Percentiles rank a stretch among this genome's conserved stretches.
Conservation (phyloP, 2,888 invertebrate genomes). For the Meghimatium bilineatum region DNA sequence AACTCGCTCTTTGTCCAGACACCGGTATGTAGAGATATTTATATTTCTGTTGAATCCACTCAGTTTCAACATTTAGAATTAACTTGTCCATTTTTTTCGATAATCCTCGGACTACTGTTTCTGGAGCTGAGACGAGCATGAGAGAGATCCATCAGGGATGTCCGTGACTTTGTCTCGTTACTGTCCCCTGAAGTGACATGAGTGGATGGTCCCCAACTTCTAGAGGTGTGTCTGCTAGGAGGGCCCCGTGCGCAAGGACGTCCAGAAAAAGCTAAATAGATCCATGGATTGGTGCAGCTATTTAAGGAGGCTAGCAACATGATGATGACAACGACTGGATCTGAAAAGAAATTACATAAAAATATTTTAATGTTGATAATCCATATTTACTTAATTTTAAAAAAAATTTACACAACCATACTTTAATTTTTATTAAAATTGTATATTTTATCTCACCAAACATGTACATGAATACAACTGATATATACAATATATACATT, state of each 20-base stretch:
- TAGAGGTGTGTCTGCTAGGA: constrained; percentile 45
- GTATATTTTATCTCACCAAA: no score
- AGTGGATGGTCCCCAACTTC: constrained; percentile 55
- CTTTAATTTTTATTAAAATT: no score
- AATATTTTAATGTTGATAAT: neutral
- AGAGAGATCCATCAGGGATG: constrained; percentile 28
- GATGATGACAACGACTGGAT: constrained; percentile 63
- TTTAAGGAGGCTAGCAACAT: constrained; percentile 80
- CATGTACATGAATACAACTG: no score
- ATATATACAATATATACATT: no score
- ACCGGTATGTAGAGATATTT: no score
- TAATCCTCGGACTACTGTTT: neutral
- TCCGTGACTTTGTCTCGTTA: constrained; percentile 31
- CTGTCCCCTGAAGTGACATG: constrained; percentile 49
- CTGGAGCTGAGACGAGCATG: neutral
- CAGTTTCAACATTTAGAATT: constrained; percentile 26
- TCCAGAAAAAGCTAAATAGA: constrained; percentile 79
- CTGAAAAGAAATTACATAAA: constrained; percentile 7
- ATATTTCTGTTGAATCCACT: neutral
- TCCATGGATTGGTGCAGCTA: constrained; percentile 83
- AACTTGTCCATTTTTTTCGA: neutral
- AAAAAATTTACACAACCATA: no score
- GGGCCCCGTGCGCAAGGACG: constrained; percentile 57
- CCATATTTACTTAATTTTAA: no score
- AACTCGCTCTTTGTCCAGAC: no score